Evolutionary conservation across 2,888 invertebrate species (phyloP), one percentile per base, ranked within the genome.

Genomic region (Heliconius ismenius): DNA sequence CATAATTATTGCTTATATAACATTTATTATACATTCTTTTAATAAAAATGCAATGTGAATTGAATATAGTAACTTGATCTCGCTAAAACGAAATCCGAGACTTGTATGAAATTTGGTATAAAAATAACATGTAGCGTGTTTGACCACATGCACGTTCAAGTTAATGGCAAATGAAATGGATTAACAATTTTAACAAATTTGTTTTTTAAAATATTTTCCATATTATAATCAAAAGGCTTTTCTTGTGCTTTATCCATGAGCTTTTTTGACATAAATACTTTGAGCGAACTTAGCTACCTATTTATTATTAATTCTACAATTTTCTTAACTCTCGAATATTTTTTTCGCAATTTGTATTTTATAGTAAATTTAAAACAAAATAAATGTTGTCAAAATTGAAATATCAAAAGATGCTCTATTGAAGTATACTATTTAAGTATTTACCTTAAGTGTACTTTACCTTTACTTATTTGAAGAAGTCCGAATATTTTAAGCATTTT

Each of bases 101-200:
- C 28, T n/a, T n/a, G 36, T 6, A 7, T 65, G 65, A 65, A 65
- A 36, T 36, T 65, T n/a, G 32, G 65, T 65, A 65, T 65, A 65
- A 32, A 36, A 32, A 36, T 65, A 65, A n/a, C n/a, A 13, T 36
- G 32, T 65, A 21, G n/a, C 65, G 13, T 36, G 36, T 21, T 65
- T 65, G 36, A 65, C 36, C 36, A 65, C 36, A 65, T 65, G 11
- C 21, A 58, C n/a, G 58, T 11, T 58, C 21, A 10, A 58, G n/a
- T 58, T 58, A 58, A 58, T 21, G 49, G 18, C 18, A 18, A 49
- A 49, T 18, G 49, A 49, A 49, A 32, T 32, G 18, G 32, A 32
- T 64, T 21, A 32, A 64, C 3, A 32, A 63, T 63, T 63, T 6
- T 63, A 63, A 21, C 4, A 32, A 64, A 64, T 32, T 15, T 54